phyloP scores from a whole-genome alignment of 2,113 vertebrate genomes.

The Cercocebus atys region DNA sequence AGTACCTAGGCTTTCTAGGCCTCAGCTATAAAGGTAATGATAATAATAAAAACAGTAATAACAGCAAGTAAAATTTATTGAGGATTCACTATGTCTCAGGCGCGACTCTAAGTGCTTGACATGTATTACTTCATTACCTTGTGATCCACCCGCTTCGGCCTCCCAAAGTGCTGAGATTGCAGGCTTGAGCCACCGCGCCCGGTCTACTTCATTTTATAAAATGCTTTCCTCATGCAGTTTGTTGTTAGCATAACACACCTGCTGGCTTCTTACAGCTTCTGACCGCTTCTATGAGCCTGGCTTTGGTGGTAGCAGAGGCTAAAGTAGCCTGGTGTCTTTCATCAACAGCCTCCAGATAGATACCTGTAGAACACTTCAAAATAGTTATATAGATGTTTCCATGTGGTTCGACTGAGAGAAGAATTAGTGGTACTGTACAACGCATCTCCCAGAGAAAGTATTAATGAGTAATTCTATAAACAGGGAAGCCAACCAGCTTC shows the following conservation, averaged over 20 bases:
- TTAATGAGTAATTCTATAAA: not conserved
- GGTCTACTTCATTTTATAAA: no score
- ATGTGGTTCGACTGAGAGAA: not conserved
- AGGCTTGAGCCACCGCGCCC: no score
- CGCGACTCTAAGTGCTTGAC: not conserved
- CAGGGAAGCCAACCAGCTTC: not conserved
- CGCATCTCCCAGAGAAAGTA: not conserved
- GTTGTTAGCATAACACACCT: no score
- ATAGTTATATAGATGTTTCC: not conserved
- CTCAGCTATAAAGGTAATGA: not conserved
- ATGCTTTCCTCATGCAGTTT: no score
- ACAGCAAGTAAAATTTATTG: not conserved
- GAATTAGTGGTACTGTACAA: not conserved
- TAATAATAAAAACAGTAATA: not conserved
- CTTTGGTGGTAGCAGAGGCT: not conserved
- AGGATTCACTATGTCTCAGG: not conserved
- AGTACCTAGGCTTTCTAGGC: not conserved
- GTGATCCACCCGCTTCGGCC: no score
- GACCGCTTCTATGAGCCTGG: accelerated
- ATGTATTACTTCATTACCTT: no score
- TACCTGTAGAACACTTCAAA: not conserved
- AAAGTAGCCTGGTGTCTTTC: not conserved
- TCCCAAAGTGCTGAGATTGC: no score
- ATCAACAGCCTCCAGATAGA: not conserved
- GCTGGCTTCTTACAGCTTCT: not conserved